Percentiles rank a stretch among this genome's conserved stretches.
Evolutionary conservation across 2,888 invertebrate genomes (phyloP).

Genomic region (Rotaria sp.): DNA sequence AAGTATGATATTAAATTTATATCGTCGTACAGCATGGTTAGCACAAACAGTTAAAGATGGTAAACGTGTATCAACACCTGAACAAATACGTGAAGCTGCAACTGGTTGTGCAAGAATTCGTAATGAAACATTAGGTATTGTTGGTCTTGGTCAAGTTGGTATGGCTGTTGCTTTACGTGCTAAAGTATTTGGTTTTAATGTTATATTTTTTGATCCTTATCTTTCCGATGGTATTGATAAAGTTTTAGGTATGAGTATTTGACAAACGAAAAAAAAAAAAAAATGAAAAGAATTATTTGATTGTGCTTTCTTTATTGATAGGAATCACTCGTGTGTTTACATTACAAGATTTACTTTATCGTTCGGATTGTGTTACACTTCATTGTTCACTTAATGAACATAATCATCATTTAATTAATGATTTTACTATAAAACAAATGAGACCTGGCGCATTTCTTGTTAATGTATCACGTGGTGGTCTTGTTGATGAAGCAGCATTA

Average conservation of each 20-base stretch:
- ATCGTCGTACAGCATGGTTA: slow-evolving; percentile 96
- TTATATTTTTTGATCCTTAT: slow-evolving; percentile 98
- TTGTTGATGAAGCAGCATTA: slow-evolving; percentile 92
- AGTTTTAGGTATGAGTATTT: slow-evolving; percentile 66
- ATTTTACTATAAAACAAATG: slow-evolving; percentile 99
- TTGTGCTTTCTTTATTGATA: neutral
- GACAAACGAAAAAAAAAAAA: neutral
- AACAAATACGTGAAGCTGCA: slow-evolving; percentile 50
- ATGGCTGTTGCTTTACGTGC: slow-evolving; percentile 95
- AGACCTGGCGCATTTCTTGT: slow-evolving; percentile 93
- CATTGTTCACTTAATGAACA: slow-evolving; percentile 98
- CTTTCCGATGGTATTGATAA: slow-evolving; percentile 97
- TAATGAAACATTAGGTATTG: slow-evolving; percentile 95
- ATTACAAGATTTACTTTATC: slow-evolving; percentile 88
- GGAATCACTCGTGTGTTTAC: slow-evolving; percentile 75
- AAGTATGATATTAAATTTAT: slow-evolving; percentile 95
- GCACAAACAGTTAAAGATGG: slow-evolving; percentile 91
- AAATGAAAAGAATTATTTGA: neutral
- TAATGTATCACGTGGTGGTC: slow-evolving; percentile 93
- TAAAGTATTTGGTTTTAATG: slow-evolving; percentile 98
- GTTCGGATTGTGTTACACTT: slow-evolving; percentile 96
- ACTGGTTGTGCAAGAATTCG: slow-evolving; percentile 86
- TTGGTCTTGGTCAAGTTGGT: slow-evolving; percentile 90
- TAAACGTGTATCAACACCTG: slow-evolving; percentile 40
- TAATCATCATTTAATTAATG: slow-evolving; percentile 98